Evolutionary conservation across 2,888 invertebrate genomes (phyloP).

Genomic region (Arctia plantaginis): DNA sequence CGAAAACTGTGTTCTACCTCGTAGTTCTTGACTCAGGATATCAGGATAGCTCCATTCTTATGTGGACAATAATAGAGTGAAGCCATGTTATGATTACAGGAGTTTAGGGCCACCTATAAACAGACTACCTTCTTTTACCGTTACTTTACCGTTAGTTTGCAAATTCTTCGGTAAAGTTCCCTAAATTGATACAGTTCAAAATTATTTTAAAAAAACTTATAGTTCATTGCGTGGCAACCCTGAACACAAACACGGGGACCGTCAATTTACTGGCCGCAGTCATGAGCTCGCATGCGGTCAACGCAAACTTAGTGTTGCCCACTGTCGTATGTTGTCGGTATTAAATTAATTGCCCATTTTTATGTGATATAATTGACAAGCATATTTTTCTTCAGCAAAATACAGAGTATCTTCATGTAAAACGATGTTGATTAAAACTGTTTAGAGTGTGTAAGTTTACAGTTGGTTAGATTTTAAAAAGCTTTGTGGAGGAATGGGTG

Average conservation of each 20-base stretch:
- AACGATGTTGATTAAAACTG: background rate
- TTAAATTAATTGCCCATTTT: constrained; percentile 21
- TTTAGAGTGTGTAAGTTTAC: too few relatives aligned
- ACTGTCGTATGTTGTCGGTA: constrained; percentile 23
- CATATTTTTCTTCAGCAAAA: background rate
- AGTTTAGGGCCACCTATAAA: too few relatives aligned
- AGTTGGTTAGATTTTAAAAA: too few relatives aligned
- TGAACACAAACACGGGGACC: constrained; percentile 21
- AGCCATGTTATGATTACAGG: too few relatives aligned
- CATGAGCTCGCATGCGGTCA: constrained; percentile 26
- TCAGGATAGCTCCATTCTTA: too few relatives aligned
- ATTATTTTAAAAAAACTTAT: background rate
- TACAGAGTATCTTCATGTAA: background rate
- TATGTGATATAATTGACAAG: constrained; percentile 7
- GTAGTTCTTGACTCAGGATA: too few relatives aligned
- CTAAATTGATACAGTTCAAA: background rate
- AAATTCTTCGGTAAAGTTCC: background rate
- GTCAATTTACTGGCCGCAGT: constrained; percentile 33
- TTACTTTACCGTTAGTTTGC: too few relatives aligned
- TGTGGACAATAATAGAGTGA: too few relatives aligned
- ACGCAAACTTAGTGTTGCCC: constrained; percentile 28
- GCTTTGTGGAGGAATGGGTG: too few relatives aligned
- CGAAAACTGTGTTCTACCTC: too few relatives aligned
- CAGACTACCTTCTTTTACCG: background rate
- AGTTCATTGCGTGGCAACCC: constrained; percentile 22